Evolutionary conservation across 2,113 vertebrate genomes (phyloP).

Genomic region (Apteryx mantelli): DNA sequence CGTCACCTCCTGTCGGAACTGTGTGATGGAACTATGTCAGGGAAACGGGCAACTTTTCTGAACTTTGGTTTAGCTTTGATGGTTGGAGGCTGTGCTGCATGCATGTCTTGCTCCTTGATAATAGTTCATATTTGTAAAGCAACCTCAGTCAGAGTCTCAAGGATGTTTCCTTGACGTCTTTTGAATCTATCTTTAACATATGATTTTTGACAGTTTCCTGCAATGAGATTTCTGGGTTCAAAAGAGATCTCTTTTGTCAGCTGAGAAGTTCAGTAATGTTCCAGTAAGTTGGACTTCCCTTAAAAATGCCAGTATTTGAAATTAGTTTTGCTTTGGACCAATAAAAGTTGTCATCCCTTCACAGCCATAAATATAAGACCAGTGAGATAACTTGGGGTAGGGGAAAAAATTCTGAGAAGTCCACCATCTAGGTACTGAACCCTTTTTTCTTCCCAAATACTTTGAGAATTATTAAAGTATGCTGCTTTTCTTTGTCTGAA

Average conservation of each 20-base stretch:
- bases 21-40: not conserved
- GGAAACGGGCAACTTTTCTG: not conserved
- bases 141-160: not conserved
- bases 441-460: not conserved
- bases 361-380: not conserved
- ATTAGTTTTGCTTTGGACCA: not conserved
- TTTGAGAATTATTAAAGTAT: not conserved
- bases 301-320: not conserved
- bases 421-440: not conserved
- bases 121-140: not conserved
- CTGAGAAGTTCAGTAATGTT: not conserved
- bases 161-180: not conserved
- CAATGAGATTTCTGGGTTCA: not conserved
- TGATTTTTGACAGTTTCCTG: not conserved
- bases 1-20: not conserved
- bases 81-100: not conserved
- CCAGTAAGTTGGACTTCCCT: not conserved
- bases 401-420: not conserved
- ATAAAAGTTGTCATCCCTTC: not conserved
- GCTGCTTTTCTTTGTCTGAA: not conserved
- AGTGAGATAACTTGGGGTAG: not conserved
- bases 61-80: not conserved
- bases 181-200: not conserved
- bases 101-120: not conserved
- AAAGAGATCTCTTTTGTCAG: not conserved